Evolutionary conservation across 2,888 invertebrate genomes (phyloP), one percentile per base, ranked within the genome.

Genomic region (Drosophila aldrichi): DNA sequence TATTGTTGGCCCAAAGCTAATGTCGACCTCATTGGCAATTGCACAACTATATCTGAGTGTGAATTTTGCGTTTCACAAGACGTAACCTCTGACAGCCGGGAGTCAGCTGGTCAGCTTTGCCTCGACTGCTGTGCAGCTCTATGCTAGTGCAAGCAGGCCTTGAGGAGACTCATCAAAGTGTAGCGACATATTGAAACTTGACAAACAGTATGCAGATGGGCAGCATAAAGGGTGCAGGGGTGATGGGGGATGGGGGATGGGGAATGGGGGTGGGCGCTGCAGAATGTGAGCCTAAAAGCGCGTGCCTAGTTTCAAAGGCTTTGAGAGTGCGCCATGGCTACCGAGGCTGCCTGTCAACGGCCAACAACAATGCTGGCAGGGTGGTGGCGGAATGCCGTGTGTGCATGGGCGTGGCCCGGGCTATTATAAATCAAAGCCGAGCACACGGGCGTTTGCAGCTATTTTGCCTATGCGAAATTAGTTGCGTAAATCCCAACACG

Each of bases 401-500:
- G 52, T 44, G 65, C 32, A 43, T 49, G 65, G 32, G 38, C 52
- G 18, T 44, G 40, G 43, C 32, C 14, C 5, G 18, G 38, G 3
- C 84, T 84, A 70, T 74, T 81, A 83, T 86, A 86, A 89, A 89
- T 86, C 90, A 86, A 86, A 89, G 85, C 74, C 82, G 60, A 55
- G 56, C 41, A 36, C 25, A 36, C 25, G 56, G 60, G 69, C 69
- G 58, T 74, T 88, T 87, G 75, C 57, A 38, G 59, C 54, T 57
- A 77, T 79, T 84, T 76, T 52, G 86, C 73, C 88, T 85, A 88
- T 79, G 88, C 75, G 71, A 88, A 86, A 89, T 89, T 88, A 88
- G 88, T 88, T 85, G 79, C 82, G 80, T 82, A 88, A 89, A 75
- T 87, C 87, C 90, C 86, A 88, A 87, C 90, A 87, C 82, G 87